Percentiles rank a stretch among this genome's conserved stretches.
phyloP scores from a whole-genome alignment of 2,797 vertebrate species.

The Cuniculus paca region DNA sequence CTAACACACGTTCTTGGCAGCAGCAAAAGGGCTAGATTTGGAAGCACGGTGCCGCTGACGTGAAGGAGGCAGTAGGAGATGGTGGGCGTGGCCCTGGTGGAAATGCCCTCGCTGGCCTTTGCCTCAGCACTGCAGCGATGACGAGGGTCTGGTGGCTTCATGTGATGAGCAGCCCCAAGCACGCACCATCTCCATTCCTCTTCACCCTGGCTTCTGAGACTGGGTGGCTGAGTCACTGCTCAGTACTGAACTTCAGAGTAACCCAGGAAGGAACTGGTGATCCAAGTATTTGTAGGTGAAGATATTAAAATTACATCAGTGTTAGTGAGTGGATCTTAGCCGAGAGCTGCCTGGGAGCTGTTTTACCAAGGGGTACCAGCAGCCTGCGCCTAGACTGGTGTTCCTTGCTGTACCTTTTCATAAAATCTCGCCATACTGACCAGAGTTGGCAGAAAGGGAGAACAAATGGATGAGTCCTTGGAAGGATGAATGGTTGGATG shows the following conservation, averaged over 20 bases:
- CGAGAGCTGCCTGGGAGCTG: background rate
- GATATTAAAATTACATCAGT: constrained; percentile 41
- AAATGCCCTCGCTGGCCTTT: background rate
- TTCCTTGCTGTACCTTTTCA: background rate
- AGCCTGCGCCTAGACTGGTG: background rate
- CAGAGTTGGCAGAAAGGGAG: background rate
- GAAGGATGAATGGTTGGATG: background rate
- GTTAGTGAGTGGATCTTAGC: background rate
- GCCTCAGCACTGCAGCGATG: background rate
- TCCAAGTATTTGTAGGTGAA: background rate
- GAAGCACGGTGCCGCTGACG: background rate
- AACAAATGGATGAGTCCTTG: background rate
- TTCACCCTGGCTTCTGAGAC: background rate
- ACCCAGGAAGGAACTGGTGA: background rate
- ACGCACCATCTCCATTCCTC: background rate
- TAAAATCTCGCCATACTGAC: background rate
- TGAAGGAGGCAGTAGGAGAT: background rate
- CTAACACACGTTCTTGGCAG: background rate
- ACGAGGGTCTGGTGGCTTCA: background rate
- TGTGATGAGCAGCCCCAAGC: background rate
- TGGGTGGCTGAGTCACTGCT: constrained; percentile 32
- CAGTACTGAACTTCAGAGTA: background rate
- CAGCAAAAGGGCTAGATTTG: background rate
- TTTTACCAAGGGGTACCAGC: background rate
- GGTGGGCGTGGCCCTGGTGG: background rate